These are phyloP conservation scores for Hartigia nigra DNA, from an alignment of 2,888 invertebrate species.

Conservation along the genomic window DNA sequence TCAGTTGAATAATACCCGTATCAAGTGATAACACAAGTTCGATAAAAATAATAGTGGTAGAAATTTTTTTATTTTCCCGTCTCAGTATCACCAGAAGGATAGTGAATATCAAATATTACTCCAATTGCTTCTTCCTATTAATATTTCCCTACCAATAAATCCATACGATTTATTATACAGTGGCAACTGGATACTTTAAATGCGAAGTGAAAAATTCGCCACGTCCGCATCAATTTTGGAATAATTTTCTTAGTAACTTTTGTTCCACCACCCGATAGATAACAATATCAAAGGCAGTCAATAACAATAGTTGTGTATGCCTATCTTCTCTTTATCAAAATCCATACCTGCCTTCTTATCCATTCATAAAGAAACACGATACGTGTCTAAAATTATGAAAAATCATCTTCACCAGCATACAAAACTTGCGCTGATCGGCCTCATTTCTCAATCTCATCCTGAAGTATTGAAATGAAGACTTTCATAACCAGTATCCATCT, in stretches of 20 bases:
- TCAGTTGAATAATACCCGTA: not conserved
- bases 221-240: not conserved
- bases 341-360: not conserved
- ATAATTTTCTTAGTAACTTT: not conserved
- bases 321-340: not conserved
- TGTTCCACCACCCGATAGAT: conserved; percentile 40
- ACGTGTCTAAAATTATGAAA: not conserved
- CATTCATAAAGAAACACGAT: not conserved
- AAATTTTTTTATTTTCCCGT: not conserved
- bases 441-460: too few species aligned
- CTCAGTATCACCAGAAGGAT: not conserved
- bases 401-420: not conserved
- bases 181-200: not conserved
- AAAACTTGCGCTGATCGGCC: too few species aligned
- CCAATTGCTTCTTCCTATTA: not conserved
- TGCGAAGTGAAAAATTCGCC: not conserved
- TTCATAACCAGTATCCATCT: too few species aligned
- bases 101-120: not conserved
- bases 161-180: not conserved
- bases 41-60: not conserved
- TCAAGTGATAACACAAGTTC: not conserved
- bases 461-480: too few species aligned
- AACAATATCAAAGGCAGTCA: conserved; percentile 30
- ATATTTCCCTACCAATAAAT: not conserved
- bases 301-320: not conserved